These are phyloP conservation scores for Adelges cooleyi DNA, from an alignment of 1,140 invertebrate genomes.

Conservation along the genomic window DNA sequence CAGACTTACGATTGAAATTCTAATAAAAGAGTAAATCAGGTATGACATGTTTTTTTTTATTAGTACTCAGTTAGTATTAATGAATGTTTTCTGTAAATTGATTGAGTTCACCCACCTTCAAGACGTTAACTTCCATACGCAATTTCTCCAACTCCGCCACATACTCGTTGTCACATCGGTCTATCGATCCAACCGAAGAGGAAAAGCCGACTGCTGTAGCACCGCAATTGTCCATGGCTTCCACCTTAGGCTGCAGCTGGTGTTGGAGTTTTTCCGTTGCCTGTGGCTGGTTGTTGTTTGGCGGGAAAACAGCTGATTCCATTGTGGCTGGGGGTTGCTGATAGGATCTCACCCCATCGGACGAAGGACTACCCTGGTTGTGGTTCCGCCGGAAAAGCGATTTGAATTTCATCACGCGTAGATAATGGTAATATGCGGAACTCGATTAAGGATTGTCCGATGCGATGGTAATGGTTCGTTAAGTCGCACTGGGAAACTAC, in stretches of 20 bases:
- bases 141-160: background rate
- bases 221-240: background rate
- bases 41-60: too few relatives aligned
- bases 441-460: too few relatives aligned
- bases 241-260: background rate
- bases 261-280: conserved; percentile 9
- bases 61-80: too few relatives aligned
- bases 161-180: background rate
- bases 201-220: background rate
- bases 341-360: conserved; percentile 21
- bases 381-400: conserved; percentile 26
- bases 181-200: background rate
- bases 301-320: conserved; percentile 29
- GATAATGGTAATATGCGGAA: background rate
- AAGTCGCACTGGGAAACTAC: background rate
- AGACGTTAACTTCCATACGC: background rate
- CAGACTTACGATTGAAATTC: too few relatives aligned
- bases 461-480: too few relatives aligned
- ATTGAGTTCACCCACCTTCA: too few relatives aligned
- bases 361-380: conserved; percentile 20
- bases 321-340: conserved; percentile 23
- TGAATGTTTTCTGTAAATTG: too few relatives aligned
- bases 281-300: conserved; percentile 22
- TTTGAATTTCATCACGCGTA: conserved; percentile 22
- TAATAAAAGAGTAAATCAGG: too few relatives aligned